phyloP scores from a whole-genome alignment of 2,113 vertebrate genomes.

The Oryzias celebensis region DNA sequence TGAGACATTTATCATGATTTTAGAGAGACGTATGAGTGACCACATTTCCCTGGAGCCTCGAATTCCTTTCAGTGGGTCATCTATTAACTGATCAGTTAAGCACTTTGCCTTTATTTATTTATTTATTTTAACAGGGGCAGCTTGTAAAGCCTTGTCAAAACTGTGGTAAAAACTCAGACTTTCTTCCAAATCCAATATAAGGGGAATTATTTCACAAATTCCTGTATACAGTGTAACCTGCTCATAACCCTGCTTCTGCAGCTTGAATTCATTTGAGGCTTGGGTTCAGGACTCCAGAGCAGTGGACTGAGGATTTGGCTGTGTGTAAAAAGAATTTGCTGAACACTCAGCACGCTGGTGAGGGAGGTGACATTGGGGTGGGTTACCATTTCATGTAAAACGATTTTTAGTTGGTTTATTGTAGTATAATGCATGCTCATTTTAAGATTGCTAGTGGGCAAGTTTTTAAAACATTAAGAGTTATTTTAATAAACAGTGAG shows the following conservation, averaged over 20 bases:
- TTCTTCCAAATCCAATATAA: constrained; percentile 75
- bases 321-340: constrained; percentile 49
- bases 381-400: constrained; percentile 3
- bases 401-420: constrained; percentile 4
- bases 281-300: constrained; percentile 60
- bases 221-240: constrained; percentile 74
- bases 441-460: not conserved
- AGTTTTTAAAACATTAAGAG: constrained; percentile 7
- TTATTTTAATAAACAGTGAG: constrained; percentile 23
- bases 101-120: too few species aligned
- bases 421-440: not conserved
- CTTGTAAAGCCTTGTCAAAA: constrained; percentile 50
- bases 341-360: constrained; percentile 41
- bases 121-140: constrained; percentile 8
- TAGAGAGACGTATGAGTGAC: too few species aligned
- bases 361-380: constrained; percentile 49
- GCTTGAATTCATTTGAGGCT: constrained; percentile 77
- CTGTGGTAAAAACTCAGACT: constrained; percentile 56
- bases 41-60: too few species aligned
- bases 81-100: too few species aligned
- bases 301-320: constrained; percentile 70
- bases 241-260: constrained; percentile 69
- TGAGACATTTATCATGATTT: too few species aligned
- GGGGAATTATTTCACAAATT: constrained; percentile 77
- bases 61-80: too few species aligned